These are phyloP conservation scores for Epinotia ramella DNA, from an alignment of 2,888 invertebrate species.

Conservation along the genomic window DNA sequence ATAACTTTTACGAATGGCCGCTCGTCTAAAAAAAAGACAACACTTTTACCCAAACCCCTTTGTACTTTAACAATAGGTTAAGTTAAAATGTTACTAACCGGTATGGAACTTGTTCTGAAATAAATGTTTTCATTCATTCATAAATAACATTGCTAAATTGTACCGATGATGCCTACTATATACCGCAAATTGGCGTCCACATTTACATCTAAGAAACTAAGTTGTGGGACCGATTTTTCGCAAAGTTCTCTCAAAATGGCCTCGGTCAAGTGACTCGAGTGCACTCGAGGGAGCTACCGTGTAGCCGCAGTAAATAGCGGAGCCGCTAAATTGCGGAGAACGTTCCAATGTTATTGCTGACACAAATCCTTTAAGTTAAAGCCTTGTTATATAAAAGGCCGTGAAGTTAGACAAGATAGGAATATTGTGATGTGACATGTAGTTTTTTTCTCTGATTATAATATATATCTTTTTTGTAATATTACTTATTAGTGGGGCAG, in stretches of 20 bases:
- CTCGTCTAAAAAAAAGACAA: no score
- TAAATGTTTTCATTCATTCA: no score
- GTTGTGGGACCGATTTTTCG: slow-evolving; percentile 36
- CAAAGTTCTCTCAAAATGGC: slow-evolving; percentile 37
- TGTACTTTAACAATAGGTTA: no score
- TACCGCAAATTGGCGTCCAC: not conserved
- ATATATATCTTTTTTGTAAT: no score
- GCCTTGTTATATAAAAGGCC: not conserved
- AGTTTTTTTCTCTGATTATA: no score
- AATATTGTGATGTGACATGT: not conserved
- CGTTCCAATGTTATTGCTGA: slow-evolving; percentile 14
- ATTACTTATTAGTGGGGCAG: no score
- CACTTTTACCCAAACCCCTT: no score
- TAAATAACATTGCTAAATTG: not conserved
- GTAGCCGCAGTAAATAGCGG: slow-evolving; percentile 38
- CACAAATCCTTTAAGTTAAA: not conserved
- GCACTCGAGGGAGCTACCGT: slow-evolving; percentile 36
- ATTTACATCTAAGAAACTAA: slow-evolving; percentile 24
- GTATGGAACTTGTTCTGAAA: no score
- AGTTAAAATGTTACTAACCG: no score
- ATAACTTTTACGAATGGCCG: no score
- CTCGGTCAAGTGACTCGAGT: slow-evolving; percentile 35
- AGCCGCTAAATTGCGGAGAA: slow-evolving; percentile 13
- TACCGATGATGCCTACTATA: not conserved
- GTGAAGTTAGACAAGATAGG: not conserved